Evolutionary conservation across 2,888 invertebrate species (phyloP).

Genomic region (Tetropium fuscum): DNA sequence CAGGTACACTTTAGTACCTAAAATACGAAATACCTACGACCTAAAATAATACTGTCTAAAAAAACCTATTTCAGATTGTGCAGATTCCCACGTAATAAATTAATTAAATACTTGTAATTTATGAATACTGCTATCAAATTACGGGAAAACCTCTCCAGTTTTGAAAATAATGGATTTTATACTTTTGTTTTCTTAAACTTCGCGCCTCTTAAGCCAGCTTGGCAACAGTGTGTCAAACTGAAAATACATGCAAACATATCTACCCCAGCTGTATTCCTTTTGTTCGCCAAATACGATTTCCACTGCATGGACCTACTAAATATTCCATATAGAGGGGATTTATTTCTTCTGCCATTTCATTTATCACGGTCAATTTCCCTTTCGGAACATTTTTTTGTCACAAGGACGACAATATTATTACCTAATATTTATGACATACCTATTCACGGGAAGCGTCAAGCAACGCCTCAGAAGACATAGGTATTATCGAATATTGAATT

Average conservation of each 20-base stretch:
- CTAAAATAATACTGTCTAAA: no score
- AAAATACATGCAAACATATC: conserved; percentile 24
- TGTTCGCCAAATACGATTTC: conserved; percentile 21
- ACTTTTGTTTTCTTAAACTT: no score
- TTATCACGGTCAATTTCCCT: conserved; percentile 20
- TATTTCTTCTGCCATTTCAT: conserved; percentile 2
- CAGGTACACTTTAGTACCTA: no score
- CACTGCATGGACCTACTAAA: conserved; percentile 8
- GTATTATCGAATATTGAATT: not conserved
- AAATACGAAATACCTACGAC: no score
- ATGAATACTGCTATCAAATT: no score
- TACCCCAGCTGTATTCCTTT: conserved; percentile 28
- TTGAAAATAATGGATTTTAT: no score
- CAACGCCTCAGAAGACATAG: not conserved
- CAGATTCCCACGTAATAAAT: no score
- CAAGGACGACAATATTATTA: no score
- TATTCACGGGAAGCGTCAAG: not conserved
- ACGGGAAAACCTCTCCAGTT: no score
- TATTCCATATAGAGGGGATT: conserved; percentile 16
- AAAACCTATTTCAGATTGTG: no score
- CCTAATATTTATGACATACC: conserved; percentile 1
- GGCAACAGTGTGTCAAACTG: conserved; percentile 26
- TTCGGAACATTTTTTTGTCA: not conserved
- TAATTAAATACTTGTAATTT: no score
- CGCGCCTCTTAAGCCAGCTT: no score